A percentile compares a stretch with the other conserved stretches of the same genome.
Conservation (phyloP, 2,888 invertebrate genomes). For the Cheilosia pagana region DNA sequence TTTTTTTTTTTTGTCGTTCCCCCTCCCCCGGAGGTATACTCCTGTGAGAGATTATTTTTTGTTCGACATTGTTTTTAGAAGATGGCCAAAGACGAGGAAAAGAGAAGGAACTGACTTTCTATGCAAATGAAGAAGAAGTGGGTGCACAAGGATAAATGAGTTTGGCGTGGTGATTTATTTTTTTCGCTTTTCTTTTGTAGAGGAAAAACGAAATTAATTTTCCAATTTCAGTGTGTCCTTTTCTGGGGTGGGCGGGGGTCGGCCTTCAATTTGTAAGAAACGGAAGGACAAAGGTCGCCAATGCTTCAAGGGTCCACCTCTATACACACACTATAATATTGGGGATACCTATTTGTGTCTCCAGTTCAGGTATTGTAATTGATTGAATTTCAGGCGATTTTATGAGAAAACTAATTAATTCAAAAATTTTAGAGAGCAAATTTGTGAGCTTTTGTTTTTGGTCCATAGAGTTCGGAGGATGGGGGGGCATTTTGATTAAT, state of each 20-base stretch:
- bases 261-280: background rate
- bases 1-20: background rate
- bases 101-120: conserved; percentile 47
- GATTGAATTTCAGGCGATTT: conserved; percentile 53
- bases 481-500: background rate
- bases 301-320: conserved; percentile 1
- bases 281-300: conserved; percentile 31
- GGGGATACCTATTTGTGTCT: conserved; percentile 31
- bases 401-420: conserved; percentile 62
- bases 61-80: conserved; percentile 1
- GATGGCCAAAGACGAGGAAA: background rate
- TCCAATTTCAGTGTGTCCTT: conserved; percentile 65
- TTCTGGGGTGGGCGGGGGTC: conserved; percentile 1
- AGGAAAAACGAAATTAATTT: conserved; percentile 71
- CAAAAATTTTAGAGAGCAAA: background rate
- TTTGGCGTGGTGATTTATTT: conserved; percentile 71
- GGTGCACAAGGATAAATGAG: conserved; percentile 65
- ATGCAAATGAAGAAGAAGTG: conserved; percentile 64
- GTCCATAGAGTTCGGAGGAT: background rate
- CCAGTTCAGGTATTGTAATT: conserved; percentile 67
- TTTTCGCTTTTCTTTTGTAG: background rate
- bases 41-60: conserved; percentile 17
- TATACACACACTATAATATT: conserved; percentile 36
- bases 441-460: conserved; percentile 1
- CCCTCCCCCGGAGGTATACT: background rate